Conservation (phyloP, 2,113 vertebrate species). For the Seriola dumerili region DNA sequence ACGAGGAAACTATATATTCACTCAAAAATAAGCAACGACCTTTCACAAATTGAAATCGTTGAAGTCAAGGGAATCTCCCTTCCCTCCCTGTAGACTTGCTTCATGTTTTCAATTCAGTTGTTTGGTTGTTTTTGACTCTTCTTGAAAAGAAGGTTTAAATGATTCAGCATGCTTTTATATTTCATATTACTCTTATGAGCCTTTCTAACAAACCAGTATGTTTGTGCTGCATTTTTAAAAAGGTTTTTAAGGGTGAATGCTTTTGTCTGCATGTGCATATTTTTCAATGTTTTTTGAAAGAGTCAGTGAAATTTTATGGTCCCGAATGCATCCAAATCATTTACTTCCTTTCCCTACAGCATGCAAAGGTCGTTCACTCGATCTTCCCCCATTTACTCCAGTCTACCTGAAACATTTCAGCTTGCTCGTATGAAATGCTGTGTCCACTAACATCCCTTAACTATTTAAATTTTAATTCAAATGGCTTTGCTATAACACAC, state of each 20-base stretch:
- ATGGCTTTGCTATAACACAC: slow-evolving; percentile 66
- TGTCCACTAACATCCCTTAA: slow-evolving; percentile 60
- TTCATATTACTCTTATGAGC: slow-evolving; percentile 15
- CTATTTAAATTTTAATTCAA: slow-evolving; percentile 83
- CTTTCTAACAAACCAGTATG: slow-evolving; percentile 29
- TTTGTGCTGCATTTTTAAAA: slow-evolving; percentile 43
- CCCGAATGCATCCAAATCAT: slow-evolving; percentile 54
- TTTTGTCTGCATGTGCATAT: slow-evolving; percentile 59
- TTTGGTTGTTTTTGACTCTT: slow-evolving; percentile 24
- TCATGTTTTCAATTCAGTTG: slow-evolving; percentile 31
- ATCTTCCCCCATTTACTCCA: slow-evolving; percentile 31
- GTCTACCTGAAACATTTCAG: slow-evolving; percentile 66
- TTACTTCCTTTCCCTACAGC: slow-evolving; percentile 26
- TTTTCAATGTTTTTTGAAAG: slow-evolving; percentile 37
- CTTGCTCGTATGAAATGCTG: slow-evolving; percentile 61
- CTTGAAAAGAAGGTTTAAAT: slow-evolving; percentile 51
- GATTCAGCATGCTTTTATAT: slow-evolving; percentile 58
- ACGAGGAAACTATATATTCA: not conserved
- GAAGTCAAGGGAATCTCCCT: slow-evolving; percentile 9
- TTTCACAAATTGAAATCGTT: not conserved
- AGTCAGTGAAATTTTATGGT: slow-evolving; percentile 6
- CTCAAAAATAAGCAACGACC: not conserved
- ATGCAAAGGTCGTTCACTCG: slow-evolving; percentile 64
- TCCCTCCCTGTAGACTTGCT: not conserved
- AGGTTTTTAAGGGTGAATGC: slow-evolving; percentile 33